Evolutionary conservation across 2,113 vertebrate genomes (phyloP).

Genomic region (Mungos mungo): DNA sequence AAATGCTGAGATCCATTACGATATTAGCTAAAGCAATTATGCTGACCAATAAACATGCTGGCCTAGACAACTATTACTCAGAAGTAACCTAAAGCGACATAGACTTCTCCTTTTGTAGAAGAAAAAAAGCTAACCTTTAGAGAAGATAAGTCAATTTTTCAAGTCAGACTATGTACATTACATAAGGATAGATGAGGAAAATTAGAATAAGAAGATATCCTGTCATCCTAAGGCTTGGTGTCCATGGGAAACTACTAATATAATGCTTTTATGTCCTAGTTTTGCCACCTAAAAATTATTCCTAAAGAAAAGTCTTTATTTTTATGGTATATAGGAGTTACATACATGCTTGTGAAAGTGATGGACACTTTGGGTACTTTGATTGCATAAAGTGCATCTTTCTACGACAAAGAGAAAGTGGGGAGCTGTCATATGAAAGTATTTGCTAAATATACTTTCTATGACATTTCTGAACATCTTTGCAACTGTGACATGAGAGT

Average conservation of each 20-base stretch:
- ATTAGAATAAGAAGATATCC: neutral
- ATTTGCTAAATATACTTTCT: neutral
- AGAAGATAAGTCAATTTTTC: neutral
- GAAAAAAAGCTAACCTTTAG: neutral
- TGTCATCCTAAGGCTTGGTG: neutral
- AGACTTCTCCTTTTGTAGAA: neutral
- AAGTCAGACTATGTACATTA: neutral
- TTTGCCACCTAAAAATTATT: neutral
- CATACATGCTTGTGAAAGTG: neutral
- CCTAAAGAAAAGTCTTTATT: neutral
- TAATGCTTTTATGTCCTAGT: neutral
- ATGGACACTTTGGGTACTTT: neutral
- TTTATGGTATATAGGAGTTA: neutral
- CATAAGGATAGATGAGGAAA: neutral
- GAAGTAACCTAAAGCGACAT: neutral
- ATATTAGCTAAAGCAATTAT: neutral
- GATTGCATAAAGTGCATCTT: neutral
- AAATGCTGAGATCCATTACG: neutral
- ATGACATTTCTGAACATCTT: neutral
- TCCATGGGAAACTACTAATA: neutral
- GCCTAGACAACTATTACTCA: neutral
- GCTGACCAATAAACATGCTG: neutral
- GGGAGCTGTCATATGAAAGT: neutral
- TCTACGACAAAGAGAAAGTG: neutral
- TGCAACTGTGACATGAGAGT: neutral